phyloP scores from a whole-genome alignment of 37 sponge, comb jelly and placozoan species.

The Beroe forskalii region DNA sequence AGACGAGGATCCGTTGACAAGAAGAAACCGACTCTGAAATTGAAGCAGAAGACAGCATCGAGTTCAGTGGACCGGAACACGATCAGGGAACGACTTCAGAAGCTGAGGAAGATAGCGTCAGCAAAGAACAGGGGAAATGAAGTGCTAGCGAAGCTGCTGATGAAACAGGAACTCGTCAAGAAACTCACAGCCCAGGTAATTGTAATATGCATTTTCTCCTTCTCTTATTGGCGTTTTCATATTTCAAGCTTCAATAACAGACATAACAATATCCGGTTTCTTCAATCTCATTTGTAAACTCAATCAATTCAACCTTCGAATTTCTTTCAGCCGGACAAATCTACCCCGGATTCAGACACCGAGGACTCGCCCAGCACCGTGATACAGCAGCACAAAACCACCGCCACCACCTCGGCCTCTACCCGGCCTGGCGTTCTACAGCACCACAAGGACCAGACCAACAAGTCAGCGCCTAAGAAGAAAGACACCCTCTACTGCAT shows the following conservation, averaged over 20 bases:
- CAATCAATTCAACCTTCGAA: too few relatives aligned
- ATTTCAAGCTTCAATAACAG: too few relatives aligned
- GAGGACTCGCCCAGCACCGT: not conserved
- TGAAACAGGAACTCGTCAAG: conserved; percentile 62
- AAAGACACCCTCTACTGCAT: conserved; percentile 58
- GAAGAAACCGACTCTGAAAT: conserved; percentile 39
- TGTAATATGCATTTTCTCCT: too few relatives aligned
- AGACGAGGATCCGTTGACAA: not conserved
- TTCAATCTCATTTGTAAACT: too few relatives aligned
- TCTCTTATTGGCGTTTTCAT: too few relatives aligned
- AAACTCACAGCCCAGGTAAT: not conserved
- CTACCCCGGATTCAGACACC: not conserved
- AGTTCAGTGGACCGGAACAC: conserved; percentile 2
- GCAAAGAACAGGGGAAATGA: conserved; percentile 62
- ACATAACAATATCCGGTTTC: too few relatives aligned
- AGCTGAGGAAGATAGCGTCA: conserved; percentile 41
- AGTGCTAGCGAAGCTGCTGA: conserved; percentile 35
- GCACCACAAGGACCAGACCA: conserved; percentile 61
- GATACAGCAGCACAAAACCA: not conserved
- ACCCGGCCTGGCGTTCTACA: conserved; percentile 13
- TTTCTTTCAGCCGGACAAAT: not conserved
- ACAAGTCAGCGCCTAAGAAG: conserved; percentile 47
- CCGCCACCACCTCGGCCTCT: not conserved
- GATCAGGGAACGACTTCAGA: conserved; percentile 52
- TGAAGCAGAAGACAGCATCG: conserved; percentile 18